Conservation (phyloP, 1,140 invertebrate genomes). For the Drosophila nannoptera region DNA sequence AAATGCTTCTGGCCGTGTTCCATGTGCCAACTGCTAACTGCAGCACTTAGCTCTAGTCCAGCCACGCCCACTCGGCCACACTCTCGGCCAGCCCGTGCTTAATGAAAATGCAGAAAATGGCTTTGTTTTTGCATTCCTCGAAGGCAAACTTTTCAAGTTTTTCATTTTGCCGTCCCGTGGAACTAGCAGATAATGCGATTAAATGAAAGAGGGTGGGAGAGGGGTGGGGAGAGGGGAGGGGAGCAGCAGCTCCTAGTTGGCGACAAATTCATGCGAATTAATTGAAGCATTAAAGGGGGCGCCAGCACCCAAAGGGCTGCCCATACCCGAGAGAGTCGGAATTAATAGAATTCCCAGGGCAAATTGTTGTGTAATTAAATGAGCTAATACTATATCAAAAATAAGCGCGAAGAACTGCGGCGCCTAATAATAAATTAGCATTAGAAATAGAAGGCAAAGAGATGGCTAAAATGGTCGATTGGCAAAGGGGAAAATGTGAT, state of each 20-base stretch:
- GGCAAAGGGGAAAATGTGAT: too few species aligned
- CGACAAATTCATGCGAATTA: conserved; percentile 2
- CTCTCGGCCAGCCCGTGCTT: not conserved
- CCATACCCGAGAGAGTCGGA: not conserved
- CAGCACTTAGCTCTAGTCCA: not conserved
- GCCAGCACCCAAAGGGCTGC: not conserved
- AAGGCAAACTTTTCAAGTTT: conserved; percentile 5
- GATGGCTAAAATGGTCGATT: too few species aligned
- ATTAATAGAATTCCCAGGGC: not conserved
- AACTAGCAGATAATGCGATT: conserved; percentile 14
- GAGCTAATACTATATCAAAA: not conserved
- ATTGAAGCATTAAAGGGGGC: conserved; percentile 6
- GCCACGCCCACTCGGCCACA: not conserved
- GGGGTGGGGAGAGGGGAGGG: not conserved
- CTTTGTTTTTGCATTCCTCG: conserved; percentile 4
- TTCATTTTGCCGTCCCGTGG: conserved; percentile 8
- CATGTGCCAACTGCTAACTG: conserved; percentile 5
- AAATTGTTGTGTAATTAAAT: not conserved
- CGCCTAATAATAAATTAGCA: too few species aligned
- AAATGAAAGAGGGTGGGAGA: not conserved
- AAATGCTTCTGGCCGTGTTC: conserved; percentile 32
- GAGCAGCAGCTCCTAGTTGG: not conserved
- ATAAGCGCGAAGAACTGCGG: not conserved
- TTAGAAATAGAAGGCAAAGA: too few species aligned
- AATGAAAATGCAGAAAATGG: not conserved